Conservation (phyloP, 2,113 vertebrate genomes). For the Megalops atlanticus region DNA sequence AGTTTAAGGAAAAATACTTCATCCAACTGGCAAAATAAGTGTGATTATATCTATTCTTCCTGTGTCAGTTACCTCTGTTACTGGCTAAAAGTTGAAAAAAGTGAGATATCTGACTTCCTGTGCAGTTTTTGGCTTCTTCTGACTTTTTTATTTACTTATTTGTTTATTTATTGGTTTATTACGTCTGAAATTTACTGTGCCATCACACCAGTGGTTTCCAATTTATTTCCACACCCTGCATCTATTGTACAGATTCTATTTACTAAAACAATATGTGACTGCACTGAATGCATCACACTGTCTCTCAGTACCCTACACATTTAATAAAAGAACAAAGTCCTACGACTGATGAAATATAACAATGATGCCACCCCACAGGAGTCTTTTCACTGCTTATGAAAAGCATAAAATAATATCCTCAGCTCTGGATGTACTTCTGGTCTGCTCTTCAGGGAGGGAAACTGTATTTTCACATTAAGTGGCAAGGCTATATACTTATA, state of each 20-base stretch:
- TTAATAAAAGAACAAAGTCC: too few species aligned
- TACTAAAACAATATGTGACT: neutral
- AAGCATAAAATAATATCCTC: neutral
- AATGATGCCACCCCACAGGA: slow-evolving; percentile 1
- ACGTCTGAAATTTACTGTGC: neutral
- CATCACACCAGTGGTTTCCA: neutral
- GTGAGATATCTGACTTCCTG: too few species aligned
- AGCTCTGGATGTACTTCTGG: neutral
- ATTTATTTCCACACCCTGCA: neutral
- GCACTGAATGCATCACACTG: neutral
- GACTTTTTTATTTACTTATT: too few species aligned
- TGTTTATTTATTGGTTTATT: neutral
- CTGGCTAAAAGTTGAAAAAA: too few species aligned
- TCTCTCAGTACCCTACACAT: too few species aligned
- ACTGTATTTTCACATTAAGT: neutral
- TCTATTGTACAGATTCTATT: neutral
- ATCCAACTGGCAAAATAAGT: too few species aligned
- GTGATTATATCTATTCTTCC: too few species aligned
- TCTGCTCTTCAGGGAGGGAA: neutral
- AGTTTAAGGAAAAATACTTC: too few species aligned
- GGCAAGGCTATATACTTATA: neutral
- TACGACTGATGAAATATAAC: too few species aligned
- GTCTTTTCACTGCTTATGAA: neutral
- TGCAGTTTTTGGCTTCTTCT: too few species aligned
- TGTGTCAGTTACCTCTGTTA: too few species aligned